phyloP scores from a whole-genome alignment of 2,113 vertebrate species.

The Fregetta grallaria region DNA sequence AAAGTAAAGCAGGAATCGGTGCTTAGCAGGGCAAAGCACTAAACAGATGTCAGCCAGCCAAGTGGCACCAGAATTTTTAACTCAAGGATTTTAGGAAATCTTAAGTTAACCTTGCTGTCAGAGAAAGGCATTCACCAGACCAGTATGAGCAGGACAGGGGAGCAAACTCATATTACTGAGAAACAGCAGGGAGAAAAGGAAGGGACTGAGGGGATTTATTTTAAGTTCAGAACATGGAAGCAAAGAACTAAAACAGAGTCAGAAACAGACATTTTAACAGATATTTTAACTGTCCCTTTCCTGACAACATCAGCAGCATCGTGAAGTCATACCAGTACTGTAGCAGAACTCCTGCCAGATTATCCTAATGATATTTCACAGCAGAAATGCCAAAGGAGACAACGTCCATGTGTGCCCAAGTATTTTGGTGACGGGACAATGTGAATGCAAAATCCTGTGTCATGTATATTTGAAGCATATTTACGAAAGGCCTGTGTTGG shows the following conservation, averaged over 20 bases:
- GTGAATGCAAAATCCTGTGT: neutral
- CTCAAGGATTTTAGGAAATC: neutral
- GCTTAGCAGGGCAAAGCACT: neutral
- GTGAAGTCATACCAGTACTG: neutral
- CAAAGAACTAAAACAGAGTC: neutral
- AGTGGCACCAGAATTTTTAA: neutral
- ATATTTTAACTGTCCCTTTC: neutral
- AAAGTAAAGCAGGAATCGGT: neutral
- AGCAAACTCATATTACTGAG: neutral
- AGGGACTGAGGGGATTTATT: neutral
- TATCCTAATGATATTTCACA: neutral
- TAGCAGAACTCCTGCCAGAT: neutral
- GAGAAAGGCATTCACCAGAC: neutral
- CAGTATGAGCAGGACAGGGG: neutral
- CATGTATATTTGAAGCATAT: neutral
- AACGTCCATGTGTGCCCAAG: fast-evolving
- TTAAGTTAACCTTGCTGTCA: neutral
- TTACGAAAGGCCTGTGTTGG: neutral
- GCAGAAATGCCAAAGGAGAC: neutral
- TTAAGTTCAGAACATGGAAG: neutral
- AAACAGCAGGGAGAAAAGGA: neutral
- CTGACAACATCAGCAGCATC: neutral
- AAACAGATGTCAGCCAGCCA: neutral
- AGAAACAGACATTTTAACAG: neutral
- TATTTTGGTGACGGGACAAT: neutral